A percentile compares a stretch with the other conserved stretches of the same genome.
Evolutionary conservation across 2,888 invertebrate genomes (phyloP).

Genomic region (Cheiracanthium punctorium): DNA sequence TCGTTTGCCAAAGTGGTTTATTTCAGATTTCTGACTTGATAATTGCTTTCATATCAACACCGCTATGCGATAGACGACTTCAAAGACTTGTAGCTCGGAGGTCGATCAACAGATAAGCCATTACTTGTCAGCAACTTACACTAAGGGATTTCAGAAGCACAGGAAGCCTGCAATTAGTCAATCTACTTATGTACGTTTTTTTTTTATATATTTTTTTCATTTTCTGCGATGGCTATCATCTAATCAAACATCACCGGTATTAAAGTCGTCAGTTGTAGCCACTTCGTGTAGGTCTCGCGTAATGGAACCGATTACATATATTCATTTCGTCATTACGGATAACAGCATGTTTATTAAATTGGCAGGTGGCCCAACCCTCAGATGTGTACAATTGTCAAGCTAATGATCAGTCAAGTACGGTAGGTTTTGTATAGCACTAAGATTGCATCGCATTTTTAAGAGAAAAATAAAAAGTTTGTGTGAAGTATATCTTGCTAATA

Average conservation of each 20-base stretch:
- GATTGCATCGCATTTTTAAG: too few relatives aligned
- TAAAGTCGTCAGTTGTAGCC: too few relatives aligned
- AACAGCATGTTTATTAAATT: conserved; percentile 24
- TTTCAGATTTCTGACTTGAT: background rate
- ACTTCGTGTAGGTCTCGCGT: conserved; percentile 17
- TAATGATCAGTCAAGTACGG: background rate
- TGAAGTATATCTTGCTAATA: too few relatives aligned
- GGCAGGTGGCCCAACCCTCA: conserved; percentile 27
- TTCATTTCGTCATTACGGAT: conserved; percentile 23
- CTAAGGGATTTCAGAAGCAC: conserved; percentile 21
- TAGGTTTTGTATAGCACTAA: too few relatives aligned
- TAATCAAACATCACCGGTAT: conserved; percentile 30
- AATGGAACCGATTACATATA: conserved; percentile 27
- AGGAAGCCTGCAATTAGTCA: conserved; percentile 33
- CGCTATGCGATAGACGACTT: too few relatives aligned
- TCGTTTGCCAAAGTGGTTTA: background rate
- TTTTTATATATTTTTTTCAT: too few relatives aligned
- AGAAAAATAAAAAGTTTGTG: too few relatives aligned
- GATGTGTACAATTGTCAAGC: conserved; percentile 35
- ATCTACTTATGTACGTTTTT: conserved; percentile 32
- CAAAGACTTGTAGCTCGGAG: background rate
- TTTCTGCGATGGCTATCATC: conserved; percentile 17
- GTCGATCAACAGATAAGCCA: conserved; percentile 13
- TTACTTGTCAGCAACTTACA: conserved; percentile 39
- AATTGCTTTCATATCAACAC: background rate